A percentile compares a stretch with the other conserved stretches of the same genome.
Conservation (phyloP, 1,140 invertebrate species). For the Drosophila yakuba region DNA sequence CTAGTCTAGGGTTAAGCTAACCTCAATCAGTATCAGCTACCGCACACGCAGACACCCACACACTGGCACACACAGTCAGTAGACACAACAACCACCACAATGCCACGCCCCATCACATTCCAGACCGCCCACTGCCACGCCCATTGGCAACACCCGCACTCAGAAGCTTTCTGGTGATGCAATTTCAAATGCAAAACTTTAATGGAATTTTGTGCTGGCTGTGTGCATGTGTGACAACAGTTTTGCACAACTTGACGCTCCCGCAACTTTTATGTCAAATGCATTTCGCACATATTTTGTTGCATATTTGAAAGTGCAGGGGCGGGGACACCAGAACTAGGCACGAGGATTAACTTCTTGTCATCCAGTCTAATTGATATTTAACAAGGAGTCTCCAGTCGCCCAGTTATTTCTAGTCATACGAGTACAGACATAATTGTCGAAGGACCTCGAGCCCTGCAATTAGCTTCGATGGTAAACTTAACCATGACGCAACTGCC, state of each 20-base stretch:
- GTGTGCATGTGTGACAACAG: slow-evolving; percentile 54
- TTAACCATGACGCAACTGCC: slow-evolving; percentile 63
- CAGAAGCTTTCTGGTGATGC: slow-evolving; percentile 56
- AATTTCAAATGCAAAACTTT: slow-evolving; percentile 79
- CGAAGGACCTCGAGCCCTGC: slow-evolving; percentile 50
- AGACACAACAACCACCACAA: slow-evolving; percentile 27
- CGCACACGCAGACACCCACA: background rate
- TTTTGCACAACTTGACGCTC: slow-evolving; percentile 60
- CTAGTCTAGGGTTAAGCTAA: slow-evolving; percentile 50
- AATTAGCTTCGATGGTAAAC: slow-evolving; percentile 57
- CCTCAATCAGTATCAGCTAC: slow-evolving; percentile 52
- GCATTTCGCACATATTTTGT: slow-evolving; percentile 59
- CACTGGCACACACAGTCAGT: background rate
- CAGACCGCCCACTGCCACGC: slow-evolving; percentile 13
- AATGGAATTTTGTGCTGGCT: slow-evolving; percentile 67
- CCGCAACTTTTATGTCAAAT: slow-evolving; percentile 63
- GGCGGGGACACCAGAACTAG: background rate
- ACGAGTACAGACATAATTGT: slow-evolving; percentile 49
- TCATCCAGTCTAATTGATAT: slow-evolving; percentile 72
- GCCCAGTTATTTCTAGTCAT: slow-evolving; percentile 28
- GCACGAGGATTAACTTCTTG: slow-evolving; percentile 20
- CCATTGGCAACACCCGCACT: slow-evolving; percentile 18
- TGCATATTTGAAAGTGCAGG: slow-evolving; percentile 21
- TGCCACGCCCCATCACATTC: slow-evolving; percentile 37
- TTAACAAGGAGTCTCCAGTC: slow-evolving; percentile 59